A percentile compares a stretch with the other conserved stretches of the same genome.
phyloP scores from a whole-genome alignment of 37 sponge, comb jelly and placozoan genomes.

The Agelas oroides region DNA sequence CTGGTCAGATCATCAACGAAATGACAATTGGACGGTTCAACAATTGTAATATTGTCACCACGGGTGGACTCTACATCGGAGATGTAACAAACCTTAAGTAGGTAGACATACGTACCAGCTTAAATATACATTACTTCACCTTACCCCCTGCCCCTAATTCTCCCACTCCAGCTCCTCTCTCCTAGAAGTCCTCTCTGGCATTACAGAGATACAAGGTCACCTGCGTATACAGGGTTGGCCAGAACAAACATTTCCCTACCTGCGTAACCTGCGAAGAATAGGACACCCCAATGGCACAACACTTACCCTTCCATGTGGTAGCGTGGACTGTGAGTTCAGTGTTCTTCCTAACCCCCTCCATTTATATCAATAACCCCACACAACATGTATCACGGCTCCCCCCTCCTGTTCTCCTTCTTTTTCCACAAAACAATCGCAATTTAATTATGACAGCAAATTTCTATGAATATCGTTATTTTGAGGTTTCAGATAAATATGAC shows the following conservation, averaged over 20 bases:
- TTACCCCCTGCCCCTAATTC: too few relatives aligned
- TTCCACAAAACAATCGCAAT: too few relatives aligned
- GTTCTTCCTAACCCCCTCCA: too few relatives aligned
- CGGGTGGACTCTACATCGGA: slow-evolving; percentile 10
- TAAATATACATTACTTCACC: too few relatives aligned
- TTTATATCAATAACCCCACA: too few relatives aligned
- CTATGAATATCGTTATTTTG: too few relatives aligned
- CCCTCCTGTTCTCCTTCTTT: too few relatives aligned
- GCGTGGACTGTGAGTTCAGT: not conserved
- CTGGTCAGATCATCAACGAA: not conserved
- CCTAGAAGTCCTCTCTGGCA: slow-evolving; percentile 25
- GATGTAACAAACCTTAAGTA: not conserved
- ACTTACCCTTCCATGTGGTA: not conserved
- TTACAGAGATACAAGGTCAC: slow-evolving; percentile 64
- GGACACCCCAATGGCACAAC: slow-evolving; percentile 16
- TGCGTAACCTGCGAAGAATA: slow-evolving; percentile 44
- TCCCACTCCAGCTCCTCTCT: not conserved
- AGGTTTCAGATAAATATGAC: too few relatives aligned
- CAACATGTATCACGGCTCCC: too few relatives aligned
- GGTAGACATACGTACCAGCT: not conserved
- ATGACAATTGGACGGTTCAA: slow-evolving; percentile 1
- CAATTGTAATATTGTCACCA: slow-evolving; percentile 45
- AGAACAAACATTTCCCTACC: slow-evolving; percentile 39
- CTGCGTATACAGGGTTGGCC: slow-evolving; percentile 10
- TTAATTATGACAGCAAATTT: too few relatives aligned